Conservation (phyloP, 2,113 vertebrate genomes). For the Etheostoma cragini region DNA sequence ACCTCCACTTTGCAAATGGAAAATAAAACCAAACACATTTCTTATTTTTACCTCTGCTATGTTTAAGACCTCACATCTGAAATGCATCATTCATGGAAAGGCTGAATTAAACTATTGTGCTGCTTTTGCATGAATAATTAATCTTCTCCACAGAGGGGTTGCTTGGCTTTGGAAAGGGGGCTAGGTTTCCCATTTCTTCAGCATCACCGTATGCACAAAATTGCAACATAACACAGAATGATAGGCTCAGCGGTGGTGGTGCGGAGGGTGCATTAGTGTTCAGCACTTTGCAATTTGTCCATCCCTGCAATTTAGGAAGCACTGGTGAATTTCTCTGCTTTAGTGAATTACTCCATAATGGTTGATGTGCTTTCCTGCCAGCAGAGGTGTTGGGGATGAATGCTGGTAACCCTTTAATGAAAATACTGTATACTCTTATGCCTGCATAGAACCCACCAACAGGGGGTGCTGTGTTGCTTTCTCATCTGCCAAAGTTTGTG, state of each 20-base stretch:
- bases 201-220: neutral
- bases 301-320: conserved; percentile 26
- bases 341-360: conserved; percentile 8
- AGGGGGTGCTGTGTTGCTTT: conserved; percentile 79
- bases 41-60: conserved; percentile 18
- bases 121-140: conserved; percentile 69
- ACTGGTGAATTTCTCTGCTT: conserved; percentile 12
- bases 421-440: conserved; percentile 26
- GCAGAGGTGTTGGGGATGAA: conserved; percentile 18
- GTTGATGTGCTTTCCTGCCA: conserved; percentile 38
- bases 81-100: conserved; percentile 66
- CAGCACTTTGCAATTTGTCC: conserved; percentile 40
- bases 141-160: conserved; percentile 55
- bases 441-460: conserved; percentile 65
- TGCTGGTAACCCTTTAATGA: conserved; percentile 27
- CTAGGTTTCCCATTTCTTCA: conserved; percentile 1
- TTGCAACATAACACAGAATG: conserved; percentile 23
- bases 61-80: conserved; percentile 42
- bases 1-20: conserved; percentile 6
- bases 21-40: conserved; percentile 25
- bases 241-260: neutral
- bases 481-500: conserved; percentile 33
- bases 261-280: conserved; percentile 27
- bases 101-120: conserved; percentile 58
- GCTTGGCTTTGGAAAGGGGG: conserved; percentile 21